Evolutionary conservation across 2,797 vertebrate genomes (phyloP).

Genomic region (Acestrorhynchus altus): DNA sequence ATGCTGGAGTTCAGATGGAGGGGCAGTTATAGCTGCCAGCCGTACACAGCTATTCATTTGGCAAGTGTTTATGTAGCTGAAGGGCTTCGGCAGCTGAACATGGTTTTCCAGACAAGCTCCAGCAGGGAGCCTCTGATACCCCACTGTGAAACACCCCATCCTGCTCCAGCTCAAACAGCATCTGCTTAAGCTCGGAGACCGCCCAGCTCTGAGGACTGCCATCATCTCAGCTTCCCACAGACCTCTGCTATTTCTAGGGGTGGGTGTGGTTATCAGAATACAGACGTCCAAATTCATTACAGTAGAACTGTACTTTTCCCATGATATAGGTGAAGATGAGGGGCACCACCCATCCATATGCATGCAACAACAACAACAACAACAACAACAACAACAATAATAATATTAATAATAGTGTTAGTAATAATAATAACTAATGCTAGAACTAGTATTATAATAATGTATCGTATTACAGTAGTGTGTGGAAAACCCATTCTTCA

Average conservation of each 20-base stretch:
- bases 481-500: too few species aligned
- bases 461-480: too few species aligned
- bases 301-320: too few species aligned
- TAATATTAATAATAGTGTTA: too few species aligned
- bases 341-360: too few species aligned
- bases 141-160: constrained; percentile 34
- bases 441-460: too few species aligned
- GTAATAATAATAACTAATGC: too few species aligned
- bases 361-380: too few species aligned
- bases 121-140: constrained; percentile 23
- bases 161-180: constrained; percentile 11
- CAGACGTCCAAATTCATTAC: neutral
- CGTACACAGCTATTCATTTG: constrained; percentile 5
- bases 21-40: constrained; percentile 2
- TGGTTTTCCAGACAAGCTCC: neutral
- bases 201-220: neutral
- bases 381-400: too few species aligned
- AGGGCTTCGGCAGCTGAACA: neutral
- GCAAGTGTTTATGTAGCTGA: constrained; percentile 14
- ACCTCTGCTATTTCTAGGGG: constrained; percentile 1
- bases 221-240: constrained; percentile 5
- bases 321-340: too few species aligned
- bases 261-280: neutral
- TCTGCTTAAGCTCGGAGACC: constrained; percentile 21
- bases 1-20: neutral